phyloP scores from a whole-genome alignment of 2,888 invertebrate genomes.

The Pollenia angustigena region DNA sequence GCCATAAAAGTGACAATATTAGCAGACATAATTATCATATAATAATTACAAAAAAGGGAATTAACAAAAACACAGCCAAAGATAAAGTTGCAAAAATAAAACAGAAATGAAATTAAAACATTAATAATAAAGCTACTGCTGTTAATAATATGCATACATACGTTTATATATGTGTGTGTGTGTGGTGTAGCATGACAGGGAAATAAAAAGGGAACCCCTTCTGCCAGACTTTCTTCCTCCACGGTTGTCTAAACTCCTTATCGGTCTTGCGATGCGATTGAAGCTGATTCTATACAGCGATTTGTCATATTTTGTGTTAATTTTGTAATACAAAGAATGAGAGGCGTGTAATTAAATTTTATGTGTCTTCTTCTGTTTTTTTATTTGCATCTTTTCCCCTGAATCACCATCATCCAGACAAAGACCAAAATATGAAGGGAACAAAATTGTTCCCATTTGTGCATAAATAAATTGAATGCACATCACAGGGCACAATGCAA shows the following conservation, averaged over 20 bases:
- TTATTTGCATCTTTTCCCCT: background rate
- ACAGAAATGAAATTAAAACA: slow-evolving; percentile 50
- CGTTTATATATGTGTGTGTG: slow-evolving; percentile 10
- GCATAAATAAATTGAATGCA: slow-evolving; percentile 67
- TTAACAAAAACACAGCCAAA: slow-evolving; percentile 61
- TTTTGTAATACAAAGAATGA: slow-evolving; percentile 64
- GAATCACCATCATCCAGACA: slow-evolving; percentile 47
- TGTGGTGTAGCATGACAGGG: background rate
- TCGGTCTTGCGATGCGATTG: slow-evolving; percentile 25
- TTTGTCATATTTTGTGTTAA: slow-evolving; percentile 68
- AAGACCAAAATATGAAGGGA: slow-evolving; percentile 39
- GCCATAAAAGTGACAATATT: slow-evolving; percentile 72
- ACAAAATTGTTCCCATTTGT: slow-evolving; percentile 59
- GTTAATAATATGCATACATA: background rate
- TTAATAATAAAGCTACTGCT: slow-evolving; percentile 59
- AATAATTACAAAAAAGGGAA: slow-evolving; percentile 64
- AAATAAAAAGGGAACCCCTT: background rate
- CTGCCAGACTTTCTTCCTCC: slow-evolving; percentile 27
- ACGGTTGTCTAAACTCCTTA: slow-evolving; percentile 39
- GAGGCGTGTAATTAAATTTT: slow-evolving; percentile 74
- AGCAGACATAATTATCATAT: slow-evolving; percentile 72
- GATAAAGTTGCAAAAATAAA: slow-evolving; percentile 17
- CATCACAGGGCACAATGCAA: slow-evolving; percentile 42
- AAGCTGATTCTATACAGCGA: slow-evolving; percentile 49
- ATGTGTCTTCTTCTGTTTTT: slow-evolving; percentile 47